These are phyloP conservation scores for Andricus curvator DNA, from an alignment of 2,888 invertebrate genomes.

Conservation along the genomic window DNA sequence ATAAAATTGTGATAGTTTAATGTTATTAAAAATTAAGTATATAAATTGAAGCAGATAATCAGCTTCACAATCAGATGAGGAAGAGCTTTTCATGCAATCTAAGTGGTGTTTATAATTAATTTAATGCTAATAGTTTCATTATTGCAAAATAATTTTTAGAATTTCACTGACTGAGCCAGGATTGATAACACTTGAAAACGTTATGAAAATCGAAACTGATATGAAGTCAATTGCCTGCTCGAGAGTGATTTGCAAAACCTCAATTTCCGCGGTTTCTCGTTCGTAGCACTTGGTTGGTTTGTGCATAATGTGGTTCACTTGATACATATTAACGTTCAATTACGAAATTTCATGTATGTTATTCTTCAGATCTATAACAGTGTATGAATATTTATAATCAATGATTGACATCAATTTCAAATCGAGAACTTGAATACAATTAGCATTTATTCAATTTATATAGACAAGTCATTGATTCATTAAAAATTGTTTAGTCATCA, in stretches of 20 bases:
- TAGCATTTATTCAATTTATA: too few species aligned
- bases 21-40: too few species aligned
- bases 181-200: neutral
- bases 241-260: neutral
- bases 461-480: too few species aligned
- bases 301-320: conserved; percentile 1
- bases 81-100: neutral
- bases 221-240: neutral
- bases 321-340: conserved; percentile 10
- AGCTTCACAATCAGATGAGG: neutral
- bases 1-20: too few species aligned
- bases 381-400: too few species aligned
- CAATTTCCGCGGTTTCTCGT: neutral
- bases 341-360: conserved; percentile 2
- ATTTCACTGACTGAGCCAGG: neutral
- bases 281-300: neutral
- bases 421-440: too few species aligned
- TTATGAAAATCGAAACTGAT: neutral
- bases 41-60: too few species aligned
- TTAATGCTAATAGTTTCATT: neutral
- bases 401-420: too few species aligned
- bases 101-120: neutral
- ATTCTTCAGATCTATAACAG: neutral
- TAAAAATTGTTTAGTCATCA: too few species aligned
- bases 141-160: neutral